Conservation (phyloP, 2,113 vertebrate genomes). For the Pleuronectes platessa region DNA sequence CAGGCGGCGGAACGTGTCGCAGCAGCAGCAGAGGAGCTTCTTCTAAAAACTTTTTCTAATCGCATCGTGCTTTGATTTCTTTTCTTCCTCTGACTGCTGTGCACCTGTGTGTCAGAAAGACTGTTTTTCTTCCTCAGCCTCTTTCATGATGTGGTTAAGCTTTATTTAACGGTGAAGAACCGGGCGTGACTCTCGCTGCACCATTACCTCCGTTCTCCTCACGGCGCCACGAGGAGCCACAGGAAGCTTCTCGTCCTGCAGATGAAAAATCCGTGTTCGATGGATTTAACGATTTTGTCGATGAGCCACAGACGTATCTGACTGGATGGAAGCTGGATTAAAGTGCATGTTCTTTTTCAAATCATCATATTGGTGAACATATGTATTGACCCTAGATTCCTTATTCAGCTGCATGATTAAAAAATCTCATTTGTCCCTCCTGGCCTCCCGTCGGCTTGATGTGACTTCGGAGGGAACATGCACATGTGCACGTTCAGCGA, state of each 20-base stretch:
- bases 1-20: neutral
- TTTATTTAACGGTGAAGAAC: neutral
- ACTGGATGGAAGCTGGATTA: neutral
- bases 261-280: no score
- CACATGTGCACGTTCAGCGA: constrained; percentile 16
- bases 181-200: neutral
- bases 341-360: neutral
- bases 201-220: no score
- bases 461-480: constrained; percentile 23
- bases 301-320: neutral
- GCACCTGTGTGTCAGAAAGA: neutral
- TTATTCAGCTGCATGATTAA: constrained; percentile 12
- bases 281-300: no score
- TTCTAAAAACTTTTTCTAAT: neutral
- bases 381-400: neutral
- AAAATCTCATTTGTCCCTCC: neutral
- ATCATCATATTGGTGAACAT: neutral
- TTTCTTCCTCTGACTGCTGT: neutral
- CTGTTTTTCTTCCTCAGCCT: neutral
- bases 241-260: neutral
- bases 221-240: no score
- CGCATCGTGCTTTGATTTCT: neutral
- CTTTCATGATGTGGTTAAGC: neutral
- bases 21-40: neutral
- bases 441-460: constrained; percentile 12